Percentiles rank a stretch among this genome's conserved stretches.
Evolutionary conservation across 2,113 vertebrate genomes (phyloP).

Genomic region (Crypturellus undulatus): DNA sequence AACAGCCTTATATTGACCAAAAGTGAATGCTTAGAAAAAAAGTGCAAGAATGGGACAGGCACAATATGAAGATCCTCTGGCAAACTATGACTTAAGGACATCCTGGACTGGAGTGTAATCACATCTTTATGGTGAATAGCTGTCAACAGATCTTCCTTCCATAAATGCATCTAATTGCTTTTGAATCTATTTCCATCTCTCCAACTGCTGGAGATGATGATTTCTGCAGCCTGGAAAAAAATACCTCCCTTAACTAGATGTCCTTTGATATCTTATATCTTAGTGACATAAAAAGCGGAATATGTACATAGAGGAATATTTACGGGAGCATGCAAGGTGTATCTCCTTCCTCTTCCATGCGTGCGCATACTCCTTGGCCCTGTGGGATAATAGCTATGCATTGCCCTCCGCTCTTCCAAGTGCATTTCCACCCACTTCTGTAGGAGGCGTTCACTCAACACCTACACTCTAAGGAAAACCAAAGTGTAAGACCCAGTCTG

Average conservation of each 20-base stretch:
- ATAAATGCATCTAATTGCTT: neutral
- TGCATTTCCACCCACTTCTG: neutral
- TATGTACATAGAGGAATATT: accelerated
- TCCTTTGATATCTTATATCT: neutral
- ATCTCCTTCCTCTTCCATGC: neutral
- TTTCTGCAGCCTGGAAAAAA: neutral
- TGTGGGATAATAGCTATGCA: neutral
- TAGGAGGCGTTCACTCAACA: neutral
- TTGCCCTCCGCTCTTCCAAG: neutral
- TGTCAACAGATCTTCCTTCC: neutral
- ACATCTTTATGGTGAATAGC: neutral
- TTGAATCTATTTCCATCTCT: neutral
- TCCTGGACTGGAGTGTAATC: neutral
- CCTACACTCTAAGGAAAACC: no score
- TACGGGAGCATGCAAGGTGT: neutral
- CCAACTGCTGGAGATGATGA: neutral
- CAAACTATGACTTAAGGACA: neutral
- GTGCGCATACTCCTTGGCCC: neutral
- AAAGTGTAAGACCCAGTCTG: no score
- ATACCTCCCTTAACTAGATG: neutral
- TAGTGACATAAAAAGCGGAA: neutral
- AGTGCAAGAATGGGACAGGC: neutral
- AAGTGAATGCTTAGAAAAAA: neutral
- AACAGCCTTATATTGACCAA: no score
- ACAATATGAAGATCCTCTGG: neutral